Evolutionary conservation across 2,888 invertebrate genomes (phyloP).

Genomic region (Drosophila bunnanda): DNA sequence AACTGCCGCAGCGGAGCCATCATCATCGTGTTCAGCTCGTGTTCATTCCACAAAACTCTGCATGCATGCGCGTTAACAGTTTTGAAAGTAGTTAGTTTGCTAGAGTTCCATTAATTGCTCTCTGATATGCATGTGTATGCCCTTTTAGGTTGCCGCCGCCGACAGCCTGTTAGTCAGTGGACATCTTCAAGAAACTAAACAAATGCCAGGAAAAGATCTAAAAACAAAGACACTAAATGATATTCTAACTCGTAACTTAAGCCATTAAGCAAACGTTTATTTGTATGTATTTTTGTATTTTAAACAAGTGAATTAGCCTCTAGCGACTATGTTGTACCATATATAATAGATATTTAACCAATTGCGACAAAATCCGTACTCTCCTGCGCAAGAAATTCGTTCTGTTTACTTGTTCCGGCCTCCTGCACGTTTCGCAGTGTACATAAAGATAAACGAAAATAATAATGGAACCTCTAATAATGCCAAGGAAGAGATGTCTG

Average conservation of each 20-base stretch:
- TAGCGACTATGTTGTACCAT: constrained; percentile 54
- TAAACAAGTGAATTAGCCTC: constrained; percentile 42
- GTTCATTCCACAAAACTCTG: constrained; percentile 47
- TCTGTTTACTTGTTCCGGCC: constrained; percentile 8
- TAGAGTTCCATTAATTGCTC: constrained; percentile 9
- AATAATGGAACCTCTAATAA: constrained; percentile 30
- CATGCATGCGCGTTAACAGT: constrained; percentile 47
- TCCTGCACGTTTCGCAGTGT: constrained; percentile 33
- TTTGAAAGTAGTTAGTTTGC: constrained; percentile 32
- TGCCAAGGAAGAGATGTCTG: constrained; percentile 46
- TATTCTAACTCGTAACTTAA: constrained; percentile 60
- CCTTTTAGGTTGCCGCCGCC: constrained; percentile 82
- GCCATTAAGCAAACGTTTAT: constrained; percentile 51
- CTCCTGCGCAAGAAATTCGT: constrained; percentile 4
- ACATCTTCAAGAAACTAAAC: constrained; percentile 16
- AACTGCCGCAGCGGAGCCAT: constrained; percentile 33
- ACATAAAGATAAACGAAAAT: constrained; percentile 20
- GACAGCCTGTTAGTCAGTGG: constrained; percentile 81
- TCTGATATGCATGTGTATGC: constrained; percentile 22
- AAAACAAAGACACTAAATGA: constrained; percentile 62
- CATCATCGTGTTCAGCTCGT: constrained; percentile 39
- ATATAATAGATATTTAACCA: constrained; percentile 44
- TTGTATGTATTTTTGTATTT: constrained; percentile 68
- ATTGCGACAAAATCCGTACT: constrained; percentile 21
- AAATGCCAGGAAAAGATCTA: constrained; percentile 21